These are phyloP conservation scores for Psephotus haematonotus DNA, from an alignment of 2,113 vertebrate genomes.

Conservation along the genomic window DNA sequence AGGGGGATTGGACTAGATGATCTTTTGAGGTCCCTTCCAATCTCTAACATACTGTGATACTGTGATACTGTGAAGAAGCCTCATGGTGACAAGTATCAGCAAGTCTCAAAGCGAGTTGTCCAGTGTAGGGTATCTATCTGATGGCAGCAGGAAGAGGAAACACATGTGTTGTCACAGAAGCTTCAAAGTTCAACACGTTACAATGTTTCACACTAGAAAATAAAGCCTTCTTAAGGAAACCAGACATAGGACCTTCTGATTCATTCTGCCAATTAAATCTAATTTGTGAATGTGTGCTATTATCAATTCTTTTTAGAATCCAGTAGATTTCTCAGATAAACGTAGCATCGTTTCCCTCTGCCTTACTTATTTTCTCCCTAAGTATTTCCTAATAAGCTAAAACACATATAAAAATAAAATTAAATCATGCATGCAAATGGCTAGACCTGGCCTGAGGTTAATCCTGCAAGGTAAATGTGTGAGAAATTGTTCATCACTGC, in stretches of 20 bases:
- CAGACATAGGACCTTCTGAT: neutral
- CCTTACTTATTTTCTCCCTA: neutral
- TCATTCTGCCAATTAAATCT: neutral
- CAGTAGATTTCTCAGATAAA: neutral
- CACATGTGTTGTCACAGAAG: neutral
- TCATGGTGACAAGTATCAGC: rapidly evolving
- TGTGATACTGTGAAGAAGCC: too few species aligned
- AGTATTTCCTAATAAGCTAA: neutral
- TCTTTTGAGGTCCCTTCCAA: too few species aligned
- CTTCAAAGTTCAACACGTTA: neutral
- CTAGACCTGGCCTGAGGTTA: neutral
- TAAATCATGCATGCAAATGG: neutral
- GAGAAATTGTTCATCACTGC: neutral
- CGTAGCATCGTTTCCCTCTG: neutral
- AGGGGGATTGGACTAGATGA: too few species aligned
- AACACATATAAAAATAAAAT: neutral
- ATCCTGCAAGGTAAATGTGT: neutral
- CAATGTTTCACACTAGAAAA: neutral
- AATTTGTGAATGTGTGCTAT: neutral
- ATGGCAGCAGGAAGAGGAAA: neutral
- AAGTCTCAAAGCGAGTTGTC: rapidly evolving
- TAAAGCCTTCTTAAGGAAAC: neutral
- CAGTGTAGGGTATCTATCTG: neutral
- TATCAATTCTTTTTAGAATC: neutral
- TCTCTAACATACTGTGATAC: too few species aligned